Evolutionary conservation across 2,113 vertebrate genomes (phyloP).

Genomic region (Melospiza georgiana): DNA sequence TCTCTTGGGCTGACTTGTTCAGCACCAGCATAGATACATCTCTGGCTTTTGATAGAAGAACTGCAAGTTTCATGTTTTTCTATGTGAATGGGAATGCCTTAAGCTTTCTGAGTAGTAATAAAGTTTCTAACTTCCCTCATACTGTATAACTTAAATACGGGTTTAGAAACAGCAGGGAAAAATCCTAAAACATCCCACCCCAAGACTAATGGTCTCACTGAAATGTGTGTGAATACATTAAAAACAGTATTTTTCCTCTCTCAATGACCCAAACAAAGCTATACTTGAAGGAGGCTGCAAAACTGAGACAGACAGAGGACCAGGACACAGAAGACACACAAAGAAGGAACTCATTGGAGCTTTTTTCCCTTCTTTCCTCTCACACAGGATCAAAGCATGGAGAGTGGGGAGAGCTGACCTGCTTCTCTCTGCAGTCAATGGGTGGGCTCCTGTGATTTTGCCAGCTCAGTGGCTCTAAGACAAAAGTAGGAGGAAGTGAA

Average conservation of each 20-base stretch:
- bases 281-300: background rate
- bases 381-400: background rate
- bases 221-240: background rate
- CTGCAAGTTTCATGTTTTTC: background rate
- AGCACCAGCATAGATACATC: background rate
- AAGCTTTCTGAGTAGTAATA: background rate
- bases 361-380: background rate
- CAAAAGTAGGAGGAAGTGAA: background rate
- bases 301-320: background rate
- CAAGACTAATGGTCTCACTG: background rate
- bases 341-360: background rate
- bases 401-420: background rate
- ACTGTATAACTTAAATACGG: background rate
- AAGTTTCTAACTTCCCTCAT: background rate
- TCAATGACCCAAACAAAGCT: background rate
- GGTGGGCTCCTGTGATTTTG: background rate
- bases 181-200: background rate
- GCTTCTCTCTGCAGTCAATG: background rate
- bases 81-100: background rate
- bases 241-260: background rate
- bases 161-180: background rate
- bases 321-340: background rate
- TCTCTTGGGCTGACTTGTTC: background rate
- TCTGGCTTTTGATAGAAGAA: background rate
- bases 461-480: background rate